phyloP scores from a whole-genome alignment of 2,797 vertebrate species.

The Arctocebus calabarensis region DNA sequence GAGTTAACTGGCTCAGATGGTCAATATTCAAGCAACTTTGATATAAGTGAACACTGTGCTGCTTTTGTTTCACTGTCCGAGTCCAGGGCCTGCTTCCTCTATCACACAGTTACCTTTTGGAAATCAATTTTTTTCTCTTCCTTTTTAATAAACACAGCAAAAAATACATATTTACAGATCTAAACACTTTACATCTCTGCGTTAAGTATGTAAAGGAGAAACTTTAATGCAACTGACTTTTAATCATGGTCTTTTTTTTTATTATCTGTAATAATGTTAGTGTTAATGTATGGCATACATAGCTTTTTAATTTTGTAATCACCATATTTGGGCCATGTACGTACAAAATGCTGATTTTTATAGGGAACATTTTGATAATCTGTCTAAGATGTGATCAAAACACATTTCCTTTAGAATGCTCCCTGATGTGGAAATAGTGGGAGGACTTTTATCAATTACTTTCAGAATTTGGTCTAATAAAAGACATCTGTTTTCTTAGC shows the following conservation, averaged over 20 bases:
- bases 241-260: not conserved
- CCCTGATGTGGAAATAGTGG: not conserved
- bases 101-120: not conserved
- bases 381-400: not conserved
- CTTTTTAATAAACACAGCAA: conserved; percentile 8
- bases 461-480: not conserved
- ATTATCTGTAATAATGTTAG: not conserved
- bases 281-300: not conserved
- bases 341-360: not conserved
- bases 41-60: not conserved
- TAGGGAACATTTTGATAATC: not conserved
- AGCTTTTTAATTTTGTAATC: not conserved
- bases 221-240: not conserved
- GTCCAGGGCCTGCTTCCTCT: not conserved
- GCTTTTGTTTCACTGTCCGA: not conserved
- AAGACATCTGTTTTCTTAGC: conserved; percentile 31
- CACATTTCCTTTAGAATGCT: not conserved
- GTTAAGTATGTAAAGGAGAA: not conserved
- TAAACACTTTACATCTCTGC: not conserved
- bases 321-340: not conserved
- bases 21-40: not conserved
- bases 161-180: not conserved
- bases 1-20: not conserved
- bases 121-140: not conserved
- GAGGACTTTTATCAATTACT: not conserved